Base-by-base conservation (phyloP, 2,888 invertebrate species). In the Scaptomyza flava region DNA sequence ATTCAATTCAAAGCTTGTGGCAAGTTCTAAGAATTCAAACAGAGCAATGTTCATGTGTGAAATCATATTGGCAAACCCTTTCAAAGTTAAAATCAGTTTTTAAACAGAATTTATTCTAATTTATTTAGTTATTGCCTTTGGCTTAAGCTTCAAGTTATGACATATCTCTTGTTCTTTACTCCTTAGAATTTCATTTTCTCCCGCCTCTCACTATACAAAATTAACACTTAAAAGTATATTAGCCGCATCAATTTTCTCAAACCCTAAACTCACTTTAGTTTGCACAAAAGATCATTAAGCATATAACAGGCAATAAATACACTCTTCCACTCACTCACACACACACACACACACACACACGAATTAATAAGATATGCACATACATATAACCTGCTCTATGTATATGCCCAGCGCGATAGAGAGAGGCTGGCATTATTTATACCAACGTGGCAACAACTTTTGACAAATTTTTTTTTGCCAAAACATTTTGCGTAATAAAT, bases 401-500 rank as follows among this genome's bases (percentile, higher is more conserved):
- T 36, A 27, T 33, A 43, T 2, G 20, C 48, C 64, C 42, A 71
- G 20, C 12, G 50, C 54, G 12, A n/a, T n/a, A 38, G 38, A 27
- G 52, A 43, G 52, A 41, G 54, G 63, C 20, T 50, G 62, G 65
- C 79, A 86, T 82, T 80, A 82, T 86, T 82, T 82, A 86, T 86
- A 71, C 52, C 66, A 17, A 41, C 17, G 56, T 61, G 61, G 69
- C 81, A 75, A 70, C 72, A 86, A 87, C 77, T 87, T 87, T 87
- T 84, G 87, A 87, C 87, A 81, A 83, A 83, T 85, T 82, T 82
- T 86, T 84, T 86, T 82, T n/a, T 74, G 79, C 79, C 74, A 86
- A 83, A 83, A 87, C 81, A 86, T 84, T 86, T 83, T 83, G 75
- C 79, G 83, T 86, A 87, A 83, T 83, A 86, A 83, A 83, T 83